Evolutionary conservation across 2,113 vertebrate species (phyloP).

Genomic region (Xenopus laevis): DNA sequence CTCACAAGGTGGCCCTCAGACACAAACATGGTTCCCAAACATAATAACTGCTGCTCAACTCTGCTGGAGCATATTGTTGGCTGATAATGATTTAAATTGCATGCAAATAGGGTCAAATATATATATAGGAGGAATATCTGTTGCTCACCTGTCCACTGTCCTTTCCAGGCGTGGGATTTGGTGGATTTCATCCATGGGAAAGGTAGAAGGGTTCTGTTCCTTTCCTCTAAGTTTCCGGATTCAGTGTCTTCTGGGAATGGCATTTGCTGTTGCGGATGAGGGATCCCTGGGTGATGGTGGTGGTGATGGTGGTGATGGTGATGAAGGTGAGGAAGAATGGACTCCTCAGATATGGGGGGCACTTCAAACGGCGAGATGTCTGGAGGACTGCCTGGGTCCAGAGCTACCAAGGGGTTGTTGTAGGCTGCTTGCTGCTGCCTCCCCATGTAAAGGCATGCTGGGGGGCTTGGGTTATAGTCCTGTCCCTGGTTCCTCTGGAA

Average conservation of each 20-base stretch:
- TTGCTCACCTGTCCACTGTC: conserved; percentile 77
- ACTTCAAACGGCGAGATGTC: conserved; percentile 82
- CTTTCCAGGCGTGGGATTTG: conserved; percentile 92
- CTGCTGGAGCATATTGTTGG: no score
- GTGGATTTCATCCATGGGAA: conserved; percentile 99
- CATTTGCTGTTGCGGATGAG: conserved; percentile 65
- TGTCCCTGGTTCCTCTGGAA: conserved; percentile 81
- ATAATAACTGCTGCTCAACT: no score
- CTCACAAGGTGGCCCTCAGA: no score
- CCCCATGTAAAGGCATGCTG: conserved; percentile 90
- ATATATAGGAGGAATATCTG: no score
- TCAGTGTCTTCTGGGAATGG: conserved; percentile 73
- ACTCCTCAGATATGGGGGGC: conserved; percentile 78
- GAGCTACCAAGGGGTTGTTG: conserved; percentile 59
- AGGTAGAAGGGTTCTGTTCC: conserved; percentile 75
- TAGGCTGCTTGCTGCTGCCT: conserved; percentile 74
- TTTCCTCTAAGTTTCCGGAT: conserved; percentile 65
- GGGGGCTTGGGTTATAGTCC: conserved; percentile 80
- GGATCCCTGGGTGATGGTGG: conserved; percentile 64
- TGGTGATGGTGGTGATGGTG: conserved; percentile 71
- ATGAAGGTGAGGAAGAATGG: conserved; percentile 67
- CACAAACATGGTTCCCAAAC: no score
- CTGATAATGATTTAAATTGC: no score
- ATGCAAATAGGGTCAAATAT: no score
- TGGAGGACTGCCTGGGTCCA: conserved; percentile 72